phyloP scores from a whole-genome alignment of 2,113 vertebrate genomes.

The Aythya baeri region DNA sequence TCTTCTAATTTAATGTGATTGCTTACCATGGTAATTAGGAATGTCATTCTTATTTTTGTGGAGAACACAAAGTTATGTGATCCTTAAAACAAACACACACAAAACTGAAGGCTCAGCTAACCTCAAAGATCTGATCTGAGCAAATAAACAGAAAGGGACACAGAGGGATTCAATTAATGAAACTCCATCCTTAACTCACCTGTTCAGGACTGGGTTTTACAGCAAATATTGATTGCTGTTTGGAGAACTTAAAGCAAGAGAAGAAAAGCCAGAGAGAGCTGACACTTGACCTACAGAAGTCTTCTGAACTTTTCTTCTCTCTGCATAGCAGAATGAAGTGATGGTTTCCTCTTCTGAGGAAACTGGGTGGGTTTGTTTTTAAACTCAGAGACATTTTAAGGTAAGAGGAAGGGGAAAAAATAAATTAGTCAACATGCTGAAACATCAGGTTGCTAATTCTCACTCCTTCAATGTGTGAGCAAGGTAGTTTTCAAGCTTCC shows the following conservation, averaged over 20 bases:
- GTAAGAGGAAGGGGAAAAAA: neutral
- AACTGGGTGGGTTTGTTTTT: neutral
- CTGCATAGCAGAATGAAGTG: neutral
- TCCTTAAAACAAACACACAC: neutral
- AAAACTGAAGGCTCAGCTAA: neutral
- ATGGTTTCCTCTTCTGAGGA: neutral
- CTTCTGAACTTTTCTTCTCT: neutral
- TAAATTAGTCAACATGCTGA: neutral
- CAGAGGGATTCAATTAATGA: neutral
- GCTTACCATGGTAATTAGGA: conserved; percentile 21
- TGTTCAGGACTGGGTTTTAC: neutral
- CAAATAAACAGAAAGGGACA: neutral
- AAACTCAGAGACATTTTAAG: neutral
- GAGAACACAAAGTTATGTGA: neutral
- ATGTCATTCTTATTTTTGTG: neutral
- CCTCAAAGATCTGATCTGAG: neutral
- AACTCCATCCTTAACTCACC: neutral
- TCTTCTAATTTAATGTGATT: neutral
- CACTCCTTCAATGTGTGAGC: neutral
- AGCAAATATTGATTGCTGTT: neutral
- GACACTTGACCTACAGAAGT: neutral
- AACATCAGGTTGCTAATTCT: neutral
- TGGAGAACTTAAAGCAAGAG: neutral
- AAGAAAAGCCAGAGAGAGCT: neutral
- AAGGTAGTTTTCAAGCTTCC: neutral